Conservation (phyloP, 2,888 invertebrate species). For the Nemotelus pantherinus region DNA sequence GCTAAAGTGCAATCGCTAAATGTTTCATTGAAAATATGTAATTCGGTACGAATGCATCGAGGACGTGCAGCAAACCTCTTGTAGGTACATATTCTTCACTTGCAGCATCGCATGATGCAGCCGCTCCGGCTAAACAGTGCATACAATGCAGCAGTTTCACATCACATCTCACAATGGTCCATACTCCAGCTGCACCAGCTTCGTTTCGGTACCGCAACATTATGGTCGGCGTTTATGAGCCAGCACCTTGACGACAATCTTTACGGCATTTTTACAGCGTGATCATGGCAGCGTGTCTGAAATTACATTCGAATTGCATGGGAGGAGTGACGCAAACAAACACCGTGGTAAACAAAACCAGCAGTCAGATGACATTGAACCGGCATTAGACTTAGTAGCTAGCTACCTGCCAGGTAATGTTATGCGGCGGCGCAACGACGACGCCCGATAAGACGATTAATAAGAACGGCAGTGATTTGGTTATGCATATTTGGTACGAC, state of each 20-base stretch:
- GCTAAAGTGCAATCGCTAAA: background rate
- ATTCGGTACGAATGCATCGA: background rate
- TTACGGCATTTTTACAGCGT: background rate
- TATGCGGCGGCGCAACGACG: background rate
- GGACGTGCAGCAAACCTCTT: background rate
- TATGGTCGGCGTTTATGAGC: too few relatives aligned
- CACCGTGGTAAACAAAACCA: background rate
- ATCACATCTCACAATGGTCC: background rate
- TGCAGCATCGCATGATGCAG: background rate
- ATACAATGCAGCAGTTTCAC: too few relatives aligned
- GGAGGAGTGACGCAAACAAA: constrained; percentile 2
- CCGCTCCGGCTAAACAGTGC: too few relatives aligned
- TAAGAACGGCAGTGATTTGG: background rate
- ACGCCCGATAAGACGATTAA: constrained; percentile 2
- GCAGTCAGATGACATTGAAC: constrained; percentile 2
- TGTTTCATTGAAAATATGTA: background rate
- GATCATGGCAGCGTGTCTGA: background rate
- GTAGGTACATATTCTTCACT: background rate
- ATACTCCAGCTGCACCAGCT: background rate
- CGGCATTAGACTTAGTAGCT: background rate
- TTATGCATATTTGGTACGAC: background rate
- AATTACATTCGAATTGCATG: background rate
- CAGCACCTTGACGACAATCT: background rate
- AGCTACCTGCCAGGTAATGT: background rate
- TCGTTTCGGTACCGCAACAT: background rate